phyloP scores from a whole-genome alignment of 2,113 vertebrate genomes.

The Perognathus longimembris region DNA sequence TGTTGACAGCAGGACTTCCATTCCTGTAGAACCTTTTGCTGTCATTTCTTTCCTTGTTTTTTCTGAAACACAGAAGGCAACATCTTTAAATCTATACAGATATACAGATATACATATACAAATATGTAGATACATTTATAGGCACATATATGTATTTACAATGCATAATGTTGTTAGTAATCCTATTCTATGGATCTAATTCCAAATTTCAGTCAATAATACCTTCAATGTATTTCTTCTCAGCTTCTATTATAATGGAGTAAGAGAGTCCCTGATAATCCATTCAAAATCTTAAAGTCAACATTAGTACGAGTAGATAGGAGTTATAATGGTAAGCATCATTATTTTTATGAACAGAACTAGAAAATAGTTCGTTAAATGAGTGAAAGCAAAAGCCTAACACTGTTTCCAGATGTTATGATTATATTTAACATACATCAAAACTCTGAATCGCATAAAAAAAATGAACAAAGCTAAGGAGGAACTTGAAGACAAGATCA shows the following conservation, averaged over 20 bases:
- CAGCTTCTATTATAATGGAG: background rate
- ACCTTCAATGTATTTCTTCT: slow-evolving; percentile 6
- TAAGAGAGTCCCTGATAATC: background rate
- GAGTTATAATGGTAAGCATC: background rate
- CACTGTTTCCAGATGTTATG: background rate
- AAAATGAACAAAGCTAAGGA: background rate
- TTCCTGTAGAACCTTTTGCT: slow-evolving; percentile 95
- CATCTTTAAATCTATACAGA: slow-evolving; percentile 50
- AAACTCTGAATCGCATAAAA: background rate
- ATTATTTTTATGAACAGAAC: slow-evolving; percentile 6
- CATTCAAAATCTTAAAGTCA: slow-evolving; percentile 25
- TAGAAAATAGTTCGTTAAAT: slow-evolving; percentile 11
- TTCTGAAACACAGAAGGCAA: slow-evolving; percentile 88
- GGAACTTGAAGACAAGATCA: background rate
- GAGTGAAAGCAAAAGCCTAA: background rate
- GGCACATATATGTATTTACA: too few species aligned
- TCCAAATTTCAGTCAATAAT: background rate
- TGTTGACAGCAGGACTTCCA: slow-evolving; percentile 94
- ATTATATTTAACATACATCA: background rate
- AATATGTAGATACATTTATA: too few species aligned
- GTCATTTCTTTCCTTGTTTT: slow-evolving; percentile 97
- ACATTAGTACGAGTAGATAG: background rate
- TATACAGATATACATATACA: too few species aligned
- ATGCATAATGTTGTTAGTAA: background rate
- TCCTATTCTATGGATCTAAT: background rate